phyloP scores from a whole-genome alignment of 2,113 vertebrate genomes.

The Siniperca knerii region DNA sequence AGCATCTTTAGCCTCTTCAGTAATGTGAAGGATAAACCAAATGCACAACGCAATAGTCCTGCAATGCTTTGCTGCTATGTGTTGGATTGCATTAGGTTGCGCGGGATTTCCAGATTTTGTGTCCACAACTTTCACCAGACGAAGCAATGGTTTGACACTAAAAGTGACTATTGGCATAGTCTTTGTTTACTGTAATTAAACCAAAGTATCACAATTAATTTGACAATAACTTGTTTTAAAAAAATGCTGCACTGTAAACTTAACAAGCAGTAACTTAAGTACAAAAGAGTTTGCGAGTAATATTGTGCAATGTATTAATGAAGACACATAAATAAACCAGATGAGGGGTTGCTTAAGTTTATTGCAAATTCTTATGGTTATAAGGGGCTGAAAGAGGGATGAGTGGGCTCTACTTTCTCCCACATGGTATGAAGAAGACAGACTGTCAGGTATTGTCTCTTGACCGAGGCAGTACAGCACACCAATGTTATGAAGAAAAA shows the following conservation, averaged over 20 bases:
- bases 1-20: constrained; percentile 11
- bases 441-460: constrained; percentile 38
- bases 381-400: constrained; percentile 3
- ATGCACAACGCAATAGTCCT: constrained; percentile 28
- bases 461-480: constrained; percentile 32
- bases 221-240: not conserved
- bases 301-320: not conserved
- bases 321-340: not conserved
- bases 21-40: constrained; percentile 34
- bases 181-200: not conserved
- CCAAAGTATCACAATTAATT: not conserved
- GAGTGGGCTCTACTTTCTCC: constrained; percentile 19
- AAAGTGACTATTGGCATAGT: not conserved
- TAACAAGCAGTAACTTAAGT: not conserved
- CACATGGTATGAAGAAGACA: constrained; percentile 11
- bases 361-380: not conserved
- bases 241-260: not conserved
- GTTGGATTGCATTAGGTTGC: constrained; percentile 36
- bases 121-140: not conserved
- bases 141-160: not conserved
- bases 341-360: not conserved
- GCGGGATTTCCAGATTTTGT: not conserved
- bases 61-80: constrained; percentile 15
- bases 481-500: constrained; percentile 37
- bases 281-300: not conserved